Evolutionary conservation across 2,888 invertebrate genomes (phyloP), one percentile per base, ranked within the genome.

Genomic region (Leptura quadrifasciata): DNA sequence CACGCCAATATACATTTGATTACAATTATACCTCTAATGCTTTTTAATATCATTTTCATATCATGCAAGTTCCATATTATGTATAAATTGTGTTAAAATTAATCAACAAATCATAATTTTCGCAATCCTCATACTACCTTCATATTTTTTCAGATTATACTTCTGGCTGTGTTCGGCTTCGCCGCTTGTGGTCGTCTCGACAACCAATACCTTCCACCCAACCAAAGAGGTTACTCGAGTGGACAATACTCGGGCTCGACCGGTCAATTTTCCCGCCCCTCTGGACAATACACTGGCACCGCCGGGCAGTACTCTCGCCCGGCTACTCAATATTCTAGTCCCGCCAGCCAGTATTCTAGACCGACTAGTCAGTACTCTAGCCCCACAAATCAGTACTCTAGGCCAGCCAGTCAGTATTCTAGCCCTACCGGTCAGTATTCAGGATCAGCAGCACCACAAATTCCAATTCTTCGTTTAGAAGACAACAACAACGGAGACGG

Each of bases 401-500:
- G 15, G 3, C 39, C 35, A 63, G 8, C 39, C 1, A 12, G 76
- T 35, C 72, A 78, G 31, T 35, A 78, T 64, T 31, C 58, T 60
- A 75, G 20, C 35, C 55, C 24, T 12, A 18, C 75, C 1, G 64
- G 74, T 9, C 75, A 75, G 64, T 72, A 80, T 18, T 47, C 77
- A 60, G 75, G 20, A 10, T n/a, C 35, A 63, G n/a, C 39, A 0
- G 4, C 76, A 24, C 70, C 76, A 52, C 24, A 78, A 47, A 73
- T 83, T 17, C 85, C 84, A 2, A 86, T 86, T 35, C 77, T 86
- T 17, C 82, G 83, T 58, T 74, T 83, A 35, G 83, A 86, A 67
- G 85, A 84, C 73, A 82, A 85, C 18, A 88, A 87, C 79, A 85
- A 86, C 70, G 88, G 87, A 6, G 86, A 86, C 75, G 88, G 88